Percentiles rank a stretch among this genome's conserved stretches.
Conservation (phyloP, 1,140 invertebrate genomes). For the Chironomus striatipennis region DNA sequence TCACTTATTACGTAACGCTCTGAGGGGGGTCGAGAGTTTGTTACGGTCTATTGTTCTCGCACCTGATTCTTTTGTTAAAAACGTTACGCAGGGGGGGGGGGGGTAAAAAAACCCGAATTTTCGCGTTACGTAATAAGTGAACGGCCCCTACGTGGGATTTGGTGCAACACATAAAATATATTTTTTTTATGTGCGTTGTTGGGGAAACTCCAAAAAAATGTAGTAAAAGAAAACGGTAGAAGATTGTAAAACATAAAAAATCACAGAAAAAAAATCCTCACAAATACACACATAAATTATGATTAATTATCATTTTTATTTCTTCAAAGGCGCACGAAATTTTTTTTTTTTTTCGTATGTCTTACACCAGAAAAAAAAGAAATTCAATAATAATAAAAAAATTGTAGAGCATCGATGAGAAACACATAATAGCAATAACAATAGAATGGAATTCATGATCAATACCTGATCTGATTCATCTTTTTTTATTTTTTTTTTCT, state of each 20-base stretch:
- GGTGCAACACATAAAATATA: background rate
- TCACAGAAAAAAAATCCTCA: background rate
- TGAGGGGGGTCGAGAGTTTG: too few relatives aligned
- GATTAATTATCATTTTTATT: constrained; percentile 17
- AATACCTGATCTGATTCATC: constrained; percentile 23
- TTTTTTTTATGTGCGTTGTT: background rate
- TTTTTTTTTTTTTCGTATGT: background rate
- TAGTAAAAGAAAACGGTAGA: constrained; percentile 1
- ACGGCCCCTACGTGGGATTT: constrained; percentile 11
- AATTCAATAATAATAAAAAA: background rate
- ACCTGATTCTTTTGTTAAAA: too few relatives aligned
- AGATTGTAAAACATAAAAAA: background rate
- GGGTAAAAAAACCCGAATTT: too few relatives aligned
- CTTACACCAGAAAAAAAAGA: background rate
- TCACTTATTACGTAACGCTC: too few relatives aligned
- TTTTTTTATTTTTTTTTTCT: constrained; percentile 1
- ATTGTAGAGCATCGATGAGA: background rate
- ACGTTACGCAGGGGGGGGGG: too few relatives aligned
- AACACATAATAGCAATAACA: constrained; percentile 16
- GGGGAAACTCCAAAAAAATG: background rate
- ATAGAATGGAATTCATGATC: constrained; percentile 15
- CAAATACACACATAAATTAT: constrained; percentile 13
- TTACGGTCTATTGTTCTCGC: too few relatives aligned
- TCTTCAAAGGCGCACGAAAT: constrained; percentile 7
- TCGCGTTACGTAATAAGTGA: too few relatives aligned